Conservation (phyloP, 2,113 vertebrate species). For the Theristicus caerulescens region DNA sequence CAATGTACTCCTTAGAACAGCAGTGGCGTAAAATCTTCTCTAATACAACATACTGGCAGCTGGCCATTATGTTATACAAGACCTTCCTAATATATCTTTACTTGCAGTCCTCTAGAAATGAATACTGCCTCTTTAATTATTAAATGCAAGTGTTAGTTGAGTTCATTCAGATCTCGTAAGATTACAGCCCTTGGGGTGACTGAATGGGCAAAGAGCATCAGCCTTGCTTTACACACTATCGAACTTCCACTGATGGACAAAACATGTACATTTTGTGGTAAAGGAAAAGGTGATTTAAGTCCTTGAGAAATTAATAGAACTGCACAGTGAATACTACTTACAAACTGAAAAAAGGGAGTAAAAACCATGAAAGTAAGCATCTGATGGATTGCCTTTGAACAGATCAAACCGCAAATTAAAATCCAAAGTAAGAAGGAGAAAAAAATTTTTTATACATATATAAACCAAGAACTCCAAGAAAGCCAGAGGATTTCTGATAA, state of each 20-base stretch:
- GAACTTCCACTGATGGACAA: conserved; percentile 17
- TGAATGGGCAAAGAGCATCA: conserved; percentile 54
- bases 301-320: conserved; percentile 43
- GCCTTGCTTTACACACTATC: conserved; percentile 27
- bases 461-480: conserved; percentile 57
- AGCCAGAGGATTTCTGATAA: conserved; percentile 72
- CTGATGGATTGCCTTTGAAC: conserved; percentile 91
- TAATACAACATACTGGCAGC: not conserved
- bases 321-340: conserved; percentile 84
- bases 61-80: not conserved
- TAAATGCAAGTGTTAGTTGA: conserved; percentile 35
- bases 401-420: conserved; percentile 85
- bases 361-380: conserved; percentile 91
- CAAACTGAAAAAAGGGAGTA: conserved; percentile 96
- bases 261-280: conserved; percentile 6
- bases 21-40: not conserved
- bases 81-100: not conserved
- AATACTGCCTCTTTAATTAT: conserved; percentile 76
- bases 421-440: conserved; percentile 45
- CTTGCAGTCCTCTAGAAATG: conserved; percentile 64
- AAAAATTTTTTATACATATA: not conserved
- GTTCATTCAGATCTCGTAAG: conserved; percentile 45
- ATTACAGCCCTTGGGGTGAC: conserved; percentile 34
- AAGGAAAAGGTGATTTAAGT: conserved; percentile 57
- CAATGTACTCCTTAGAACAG: not conserved